Percentiles rank a stretch among this genome's conserved stretches.
phyloP scores from a whole-genome alignment of 1,140 invertebrate species.

The Atta texana region DNA sequence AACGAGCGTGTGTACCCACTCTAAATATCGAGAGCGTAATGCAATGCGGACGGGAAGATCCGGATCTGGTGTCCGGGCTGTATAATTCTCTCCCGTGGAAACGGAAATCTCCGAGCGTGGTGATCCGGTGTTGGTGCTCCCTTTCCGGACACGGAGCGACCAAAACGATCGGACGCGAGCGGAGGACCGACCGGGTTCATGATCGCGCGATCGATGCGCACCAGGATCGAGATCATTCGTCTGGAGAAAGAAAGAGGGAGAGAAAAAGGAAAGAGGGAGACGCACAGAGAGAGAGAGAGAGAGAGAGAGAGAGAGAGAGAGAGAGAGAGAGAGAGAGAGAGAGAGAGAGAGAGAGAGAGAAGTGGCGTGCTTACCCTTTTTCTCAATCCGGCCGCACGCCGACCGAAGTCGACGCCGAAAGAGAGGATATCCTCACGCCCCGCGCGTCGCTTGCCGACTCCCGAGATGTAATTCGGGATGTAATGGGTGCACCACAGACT shows the following conservation, averaged over 20 bases:
- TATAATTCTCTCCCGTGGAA: not conserved
- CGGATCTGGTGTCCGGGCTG: slow-evolving; percentile 8
- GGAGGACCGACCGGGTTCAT: not conserved
- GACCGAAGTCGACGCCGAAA: slow-evolving; percentile 43
- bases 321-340: too few species aligned
- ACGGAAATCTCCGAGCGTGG: not conserved
- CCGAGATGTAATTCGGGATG: not conserved
- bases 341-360: not conserved
- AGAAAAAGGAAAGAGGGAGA: not conserved
- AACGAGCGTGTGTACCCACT: not conserved
- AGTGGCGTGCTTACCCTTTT: slow-evolving; percentile 68
- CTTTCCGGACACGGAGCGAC: not conserved
- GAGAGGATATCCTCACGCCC: not conserved
- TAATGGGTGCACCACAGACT: not conserved
- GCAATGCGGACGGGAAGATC: slow-evolving; percentile 7
- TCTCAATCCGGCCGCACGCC: slow-evolving; percentile 50
- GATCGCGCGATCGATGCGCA: slow-evolving; percentile 26
- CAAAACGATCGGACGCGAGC: slow-evolving; percentile 6
- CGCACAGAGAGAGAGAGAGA: too few species aligned
- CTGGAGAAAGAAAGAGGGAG: not conserved
- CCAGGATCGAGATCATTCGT: slow-evolving; percentile 19
- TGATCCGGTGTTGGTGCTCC: not conserved
- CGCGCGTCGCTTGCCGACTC: not conserved
- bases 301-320: too few species aligned
- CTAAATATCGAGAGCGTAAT: not conserved